These are phyloP conservation scores for Nephrocerus scutellatus DNA, from an alignment of 2,888 invertebrate genomes.

Conservation along the genomic window DNA sequence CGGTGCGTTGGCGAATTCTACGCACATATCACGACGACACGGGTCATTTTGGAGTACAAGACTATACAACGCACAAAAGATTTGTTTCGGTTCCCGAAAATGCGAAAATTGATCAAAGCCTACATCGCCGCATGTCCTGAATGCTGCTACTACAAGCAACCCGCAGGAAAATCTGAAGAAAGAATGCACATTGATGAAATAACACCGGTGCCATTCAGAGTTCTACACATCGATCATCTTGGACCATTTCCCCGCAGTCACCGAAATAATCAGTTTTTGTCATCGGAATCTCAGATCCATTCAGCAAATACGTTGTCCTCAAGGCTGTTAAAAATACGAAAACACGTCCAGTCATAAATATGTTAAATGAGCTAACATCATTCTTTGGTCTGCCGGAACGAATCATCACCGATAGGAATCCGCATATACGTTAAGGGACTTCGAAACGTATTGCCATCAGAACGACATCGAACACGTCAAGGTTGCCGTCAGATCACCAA, in stretches of 20 bases:
- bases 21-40: conserved; percentile 18
- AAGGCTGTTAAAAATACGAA: conserved; percentile 16
- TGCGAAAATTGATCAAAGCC: conserved; percentile 16
- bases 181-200: conserved; percentile 7
- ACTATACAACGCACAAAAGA: conserved; percentile 15
- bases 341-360: conserved; percentile 5
- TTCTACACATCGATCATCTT: conserved; percentile 21
- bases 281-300: conserved; percentile 7
- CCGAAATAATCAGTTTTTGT: conserved; percentile 10
- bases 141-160: conserved; percentile 14
- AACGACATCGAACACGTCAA: conserved; percentile 25
- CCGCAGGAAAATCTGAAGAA: conserved; percentile 12
- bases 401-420: conserved; percentile 27
- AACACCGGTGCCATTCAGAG: conserved; percentile 18
- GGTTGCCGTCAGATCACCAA: conserved; percentile 21
- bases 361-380: conserved; percentile 11
- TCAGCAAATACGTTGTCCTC: conserved; percentile 16
- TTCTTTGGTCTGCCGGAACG: conserved; percentile 24
- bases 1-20: conserved; percentile 18
- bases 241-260: conserved; percentile 16
- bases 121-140: conserved; percentile 18
- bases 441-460: conserved; percentile 22
- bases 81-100: conserved; percentile 22
- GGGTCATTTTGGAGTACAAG: conserved; percentile 22
- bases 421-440: conserved; percentile 26